These are phyloP conservation scores for Dendronephthya gigantea DNA, from an alignment of 64 coral and sea anemone species.

Conservation along the genomic window DNA sequence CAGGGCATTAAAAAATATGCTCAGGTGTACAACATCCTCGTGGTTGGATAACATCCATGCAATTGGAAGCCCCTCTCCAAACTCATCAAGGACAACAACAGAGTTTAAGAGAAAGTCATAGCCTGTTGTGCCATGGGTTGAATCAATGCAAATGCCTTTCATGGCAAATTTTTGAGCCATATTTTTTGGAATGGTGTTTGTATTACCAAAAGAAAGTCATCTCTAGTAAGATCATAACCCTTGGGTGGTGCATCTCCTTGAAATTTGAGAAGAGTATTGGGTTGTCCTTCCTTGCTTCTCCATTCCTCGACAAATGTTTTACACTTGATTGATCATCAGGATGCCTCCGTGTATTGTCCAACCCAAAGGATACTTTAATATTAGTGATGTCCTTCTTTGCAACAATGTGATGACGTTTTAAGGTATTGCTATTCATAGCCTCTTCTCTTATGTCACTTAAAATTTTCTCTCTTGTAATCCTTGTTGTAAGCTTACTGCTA, in stretches of 20 bases:
- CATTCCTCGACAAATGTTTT: constrained; percentile 29
- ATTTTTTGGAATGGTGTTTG: constrained; percentile 44
- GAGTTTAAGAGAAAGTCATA: constrained; percentile 48
- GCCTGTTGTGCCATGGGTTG: constrained; percentile 50
- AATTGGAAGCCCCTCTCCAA: constrained; percentile 36
- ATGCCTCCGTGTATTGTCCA: constrained; percentile 21
- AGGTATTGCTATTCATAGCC: not conserved
- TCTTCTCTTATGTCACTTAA: constrained; percentile 32
- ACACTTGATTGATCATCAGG: constrained; percentile 45
- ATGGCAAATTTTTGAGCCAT: constrained; percentile 42
- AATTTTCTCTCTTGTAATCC: constrained; percentile 37
- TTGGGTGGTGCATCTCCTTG: constrained; percentile 24
- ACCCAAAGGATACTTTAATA: constrained; percentile 40
- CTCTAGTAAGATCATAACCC: constrained; percentile 6
- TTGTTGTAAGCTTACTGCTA: constrained; percentile 11
- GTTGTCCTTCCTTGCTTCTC: constrained; percentile 29
- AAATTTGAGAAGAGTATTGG: constrained; percentile 48
- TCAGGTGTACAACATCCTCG: constrained; percentile 49
- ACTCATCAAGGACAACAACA: constrained; percentile 42
- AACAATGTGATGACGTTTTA: constrained; percentile 21
- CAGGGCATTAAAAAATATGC: constrained; percentile 41
- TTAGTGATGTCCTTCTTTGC: constrained; percentile 35
- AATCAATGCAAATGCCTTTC: constrained; percentile 37
- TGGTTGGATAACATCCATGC: constrained; percentile 56
- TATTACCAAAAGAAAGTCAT: constrained; percentile 39